Base-by-base conservation (phyloP, 2,113 vertebrate genomes). In the Crotalus viridis region DNA sequence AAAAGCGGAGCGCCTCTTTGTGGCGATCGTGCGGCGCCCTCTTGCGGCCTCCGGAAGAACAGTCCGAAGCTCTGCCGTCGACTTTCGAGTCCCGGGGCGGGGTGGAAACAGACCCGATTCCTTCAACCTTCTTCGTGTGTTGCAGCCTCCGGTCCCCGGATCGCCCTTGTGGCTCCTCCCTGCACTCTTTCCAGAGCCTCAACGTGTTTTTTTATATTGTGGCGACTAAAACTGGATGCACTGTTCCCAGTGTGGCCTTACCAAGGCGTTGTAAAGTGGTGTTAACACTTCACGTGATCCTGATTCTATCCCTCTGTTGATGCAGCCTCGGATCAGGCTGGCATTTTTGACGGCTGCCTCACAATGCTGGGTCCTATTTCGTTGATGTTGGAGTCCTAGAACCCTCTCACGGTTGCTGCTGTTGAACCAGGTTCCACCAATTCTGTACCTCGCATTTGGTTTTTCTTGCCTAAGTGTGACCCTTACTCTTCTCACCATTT, bases 21-120 rank as follows among this genome's bases (percentile, higher is more conserved):
- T 46, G 86, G 15, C 9, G 92, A 87, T 89, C 85, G 64, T 91
- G 3, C 69, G 91, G 95, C 95, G 92, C 96, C 96, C 93, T 90
- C 96, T 96, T 22, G 94, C 55, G 96, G 94, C 89, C 3, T 0
- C 46, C 46, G 24, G 0, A 26, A 15, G 59, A 87, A 0, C 13
- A 43, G 21, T 2, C 0, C 22, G 0, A 0, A 85, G 1, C 4
- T 15, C 26, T 24, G 7, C 17, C 39, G 2, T 39, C 39, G 39
- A 39, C 85, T 69, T 33, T 15, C 28, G 5, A 3, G 64, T 33
- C 17, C 64, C 17, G 28, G 64, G 64, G 5, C 5, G 13, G 69
- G 22, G 21, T 8, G 22, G 56, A 22, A 57, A 21, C 21, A 57
- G 19, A 22, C 5, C 5, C 19, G 7, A 0, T 22, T 22, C 21